phyloP scores from a whole-genome alignment of 2,888 invertebrate genomes.

The Lasioglossum pauxillum region DNA sequence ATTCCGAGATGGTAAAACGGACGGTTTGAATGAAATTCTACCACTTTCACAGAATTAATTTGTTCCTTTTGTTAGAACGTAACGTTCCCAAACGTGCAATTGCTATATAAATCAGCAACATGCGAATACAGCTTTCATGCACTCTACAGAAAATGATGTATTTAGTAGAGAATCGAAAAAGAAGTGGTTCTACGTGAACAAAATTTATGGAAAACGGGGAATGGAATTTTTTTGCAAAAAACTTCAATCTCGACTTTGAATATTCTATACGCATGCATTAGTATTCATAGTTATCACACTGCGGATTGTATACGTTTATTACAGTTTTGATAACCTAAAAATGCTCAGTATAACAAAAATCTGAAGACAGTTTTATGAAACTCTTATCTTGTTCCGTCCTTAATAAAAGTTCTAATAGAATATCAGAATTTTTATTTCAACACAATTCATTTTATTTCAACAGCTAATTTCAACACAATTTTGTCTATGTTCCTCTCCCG shows the following conservation, averaged over 20 bases:
- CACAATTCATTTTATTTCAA: too few species aligned
- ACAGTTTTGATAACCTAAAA: background rate
- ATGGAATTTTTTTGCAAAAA: background rate
- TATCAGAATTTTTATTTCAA: background rate
- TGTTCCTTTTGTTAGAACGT: background rate
- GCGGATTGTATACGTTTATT: background rate
- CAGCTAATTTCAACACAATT: background rate
- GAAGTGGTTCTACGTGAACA: background rate
- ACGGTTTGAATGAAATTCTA: background rate
- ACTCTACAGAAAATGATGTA: background rate
- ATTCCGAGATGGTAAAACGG: background rate
- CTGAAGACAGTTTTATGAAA: background rate
- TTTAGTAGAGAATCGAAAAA: background rate
- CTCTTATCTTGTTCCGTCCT: background rate
- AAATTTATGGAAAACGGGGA: background rate
- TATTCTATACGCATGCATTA: background rate
- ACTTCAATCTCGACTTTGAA: background rate
- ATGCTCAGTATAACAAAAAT: background rate
- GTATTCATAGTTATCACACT: background rate
- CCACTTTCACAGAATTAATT: background rate
- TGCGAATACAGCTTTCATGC: background rate
- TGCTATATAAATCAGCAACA: background rate
- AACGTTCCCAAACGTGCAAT: background rate
- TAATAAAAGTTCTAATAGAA: background rate
- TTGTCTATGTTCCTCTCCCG: background rate